These are phyloP conservation scores for Maniola jurtina DNA, from an alignment of 1,140 invertebrate genomes.

Conservation along the genomic window DNA sequence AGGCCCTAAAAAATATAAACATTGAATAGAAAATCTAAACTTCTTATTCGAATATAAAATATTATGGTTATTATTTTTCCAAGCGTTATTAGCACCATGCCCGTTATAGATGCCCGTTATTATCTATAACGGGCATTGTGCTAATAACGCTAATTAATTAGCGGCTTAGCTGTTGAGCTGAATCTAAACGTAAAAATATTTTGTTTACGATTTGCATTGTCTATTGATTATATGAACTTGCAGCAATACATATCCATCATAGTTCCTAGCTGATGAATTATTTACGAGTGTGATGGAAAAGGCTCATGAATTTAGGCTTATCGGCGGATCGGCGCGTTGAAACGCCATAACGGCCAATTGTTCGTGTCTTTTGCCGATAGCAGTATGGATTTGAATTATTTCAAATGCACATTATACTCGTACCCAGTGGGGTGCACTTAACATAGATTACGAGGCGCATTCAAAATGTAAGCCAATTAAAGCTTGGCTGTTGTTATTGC, in stretches of 20 bases:
- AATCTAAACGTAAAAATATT: neutral
- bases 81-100: too few species aligned
- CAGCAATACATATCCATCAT: constrained; percentile 28
- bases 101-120: too few species aligned
- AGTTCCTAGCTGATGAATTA: constrained; percentile 32
- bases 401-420: neutral
- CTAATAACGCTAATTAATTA: too few species aligned
- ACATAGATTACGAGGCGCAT: neutral
- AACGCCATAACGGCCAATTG: constrained; percentile 17
- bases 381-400: neutral
- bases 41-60: neutral
- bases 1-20: too few species aligned
- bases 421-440: neutral
- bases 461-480: neutral
- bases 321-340: constrained; percentile 16
- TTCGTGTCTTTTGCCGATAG: constrained; percentile 10
- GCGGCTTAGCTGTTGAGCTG: neutral
- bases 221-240: constrained; percentile 39
- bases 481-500: too few species aligned
- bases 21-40: too few species aligned
- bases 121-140: too few species aligned
- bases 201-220: constrained; percentile 21
- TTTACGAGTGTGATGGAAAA: constrained; percentile 38
- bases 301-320: constrained; percentile 36
- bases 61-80: too few species aligned